Evolutionary conservation across 2,888 invertebrate genomes (phyloP).

Genomic region (Drosophila pseudotakahashii): DNA sequence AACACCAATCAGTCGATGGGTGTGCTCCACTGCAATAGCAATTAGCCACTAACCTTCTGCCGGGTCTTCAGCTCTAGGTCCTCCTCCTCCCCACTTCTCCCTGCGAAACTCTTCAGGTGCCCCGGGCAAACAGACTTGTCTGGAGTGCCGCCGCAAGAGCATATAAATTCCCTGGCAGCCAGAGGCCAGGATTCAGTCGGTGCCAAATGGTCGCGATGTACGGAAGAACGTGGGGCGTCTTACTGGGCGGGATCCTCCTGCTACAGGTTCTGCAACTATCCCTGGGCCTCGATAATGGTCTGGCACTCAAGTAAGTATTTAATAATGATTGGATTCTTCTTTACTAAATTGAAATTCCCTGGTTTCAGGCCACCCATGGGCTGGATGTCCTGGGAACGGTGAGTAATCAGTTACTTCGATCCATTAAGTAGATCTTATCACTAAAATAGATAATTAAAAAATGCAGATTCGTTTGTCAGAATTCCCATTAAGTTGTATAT

Average conservation of each 20-base stretch:
- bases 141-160: slow-evolving; percentile 26
- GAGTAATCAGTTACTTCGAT: slow-evolving; percentile 4
- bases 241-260: slow-evolving; percentile 35
- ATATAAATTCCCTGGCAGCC: slow-evolving; percentile 49
- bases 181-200: slow-evolving; percentile 49
- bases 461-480: background rate
- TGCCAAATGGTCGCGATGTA: slow-evolving; percentile 37
- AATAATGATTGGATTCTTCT: background rate
- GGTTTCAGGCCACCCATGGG: slow-evolving; percentile 88
- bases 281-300: slow-evolving; percentile 86
- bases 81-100: background rate
- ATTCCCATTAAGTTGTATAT: background rate
- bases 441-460: background rate
- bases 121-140: slow-evolving; percentile 56
- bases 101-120: slow-evolving; percentile 14
- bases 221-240: slow-evolving; percentile 12
- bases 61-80: slow-evolving; percentile 26
- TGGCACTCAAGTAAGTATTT: slow-evolving; percentile 83
- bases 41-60: slow-evolving; percentile 55
- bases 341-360: slow-evolving; percentile 11
- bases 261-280: slow-evolving; percentile 40
- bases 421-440: background rate
- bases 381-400: slow-evolving; percentile 88
- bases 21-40: slow-evolving; percentile 55
- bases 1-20: slow-evolving; percentile 52